Base-by-base conservation (phyloP, 2,113 vertebrate species). In the Numida meleagris region DNA sequence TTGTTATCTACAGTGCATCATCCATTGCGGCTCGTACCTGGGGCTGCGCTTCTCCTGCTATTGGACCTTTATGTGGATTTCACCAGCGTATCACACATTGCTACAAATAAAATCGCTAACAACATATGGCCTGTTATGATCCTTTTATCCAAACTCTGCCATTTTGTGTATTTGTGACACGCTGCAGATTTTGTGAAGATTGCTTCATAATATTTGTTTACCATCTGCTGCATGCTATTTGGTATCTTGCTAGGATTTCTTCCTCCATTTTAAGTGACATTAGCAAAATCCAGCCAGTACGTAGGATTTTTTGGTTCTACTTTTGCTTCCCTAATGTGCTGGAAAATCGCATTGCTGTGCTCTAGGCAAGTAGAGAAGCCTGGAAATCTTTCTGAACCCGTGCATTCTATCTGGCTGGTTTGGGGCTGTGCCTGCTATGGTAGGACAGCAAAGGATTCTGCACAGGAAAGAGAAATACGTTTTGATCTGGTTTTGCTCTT, bases 151-250 rank as follows among this genome's bases (percentile, higher is more conserved):
- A 95, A 93, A 95, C 97, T 89, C 97, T 96, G 89, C 97, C 96
- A 86, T 97, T 97, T 95, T 82, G 91, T 93, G 5, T 93, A 33
- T 95, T 95, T 95, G 95, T 96, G 97, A 96, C 96, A 96, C 94
- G 33, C 96, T 97, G 95, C 96, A 95, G 94, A 95, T 98, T 97
- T 96, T 92, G 96, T 50, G 53, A 94, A 98, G 97, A 98, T 97
- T 96, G 97, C 97, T 97, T 96, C 96, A 79, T 95, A 91, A 97
- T 97, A 96, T 97, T 98, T 97, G 94, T 95, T 97, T 97, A 68
- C 97, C 98, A 98, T 98, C 98, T 98, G 98, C 98, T 92, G 95
- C 95, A 67, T 94, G 95, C 97, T 97, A 14, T 96, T 97, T 80
- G 95, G 90, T 95, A 57, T 97, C 97, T 96, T 97, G 94, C 31